phyloP scores from a whole-genome alignment of 64 coral and sea anemone species.

The Stylophora pistillata region DNA sequence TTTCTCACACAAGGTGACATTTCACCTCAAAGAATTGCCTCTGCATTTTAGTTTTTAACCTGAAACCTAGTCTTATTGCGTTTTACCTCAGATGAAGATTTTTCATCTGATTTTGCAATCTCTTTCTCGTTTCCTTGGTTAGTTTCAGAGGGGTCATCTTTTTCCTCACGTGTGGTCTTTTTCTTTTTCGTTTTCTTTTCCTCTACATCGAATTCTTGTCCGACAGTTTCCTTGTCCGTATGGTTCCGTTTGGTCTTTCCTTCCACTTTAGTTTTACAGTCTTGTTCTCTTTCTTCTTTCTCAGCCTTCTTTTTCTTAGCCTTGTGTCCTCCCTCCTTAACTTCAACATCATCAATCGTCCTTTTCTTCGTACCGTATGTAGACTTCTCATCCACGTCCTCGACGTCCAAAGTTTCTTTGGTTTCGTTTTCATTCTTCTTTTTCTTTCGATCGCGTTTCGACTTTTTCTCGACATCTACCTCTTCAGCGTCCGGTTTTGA shows the following conservation, averaged over 20 bases:
- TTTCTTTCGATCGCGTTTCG: conserved; percentile 7
- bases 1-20: no score
- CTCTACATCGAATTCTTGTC: neutral
- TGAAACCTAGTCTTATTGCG: no score
- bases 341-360: neutral
- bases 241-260: neutral
- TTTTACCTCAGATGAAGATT: neutral
- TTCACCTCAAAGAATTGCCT: no score
- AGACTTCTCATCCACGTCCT: neutral
- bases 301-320: neutral
- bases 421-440: neutral
- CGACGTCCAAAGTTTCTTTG: neutral
- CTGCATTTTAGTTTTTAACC: no score
- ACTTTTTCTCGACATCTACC: neutral
- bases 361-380: conserved; percentile 17
- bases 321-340: neutral
- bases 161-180: neutral
- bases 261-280: neutral
- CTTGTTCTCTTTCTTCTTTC: neutral
- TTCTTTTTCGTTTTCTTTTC: neutral
- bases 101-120: neutral
- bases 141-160: neutral
- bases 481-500: no score
- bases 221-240: neutral
- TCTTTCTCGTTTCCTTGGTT: neutral